A percentile compares a stretch with the other conserved stretches of the same genome.
Evolutionary conservation across 2,113 vertebrate genomes (phyloP).

Genomic region (Boulengeromyrus knoepffleri): DNA sequence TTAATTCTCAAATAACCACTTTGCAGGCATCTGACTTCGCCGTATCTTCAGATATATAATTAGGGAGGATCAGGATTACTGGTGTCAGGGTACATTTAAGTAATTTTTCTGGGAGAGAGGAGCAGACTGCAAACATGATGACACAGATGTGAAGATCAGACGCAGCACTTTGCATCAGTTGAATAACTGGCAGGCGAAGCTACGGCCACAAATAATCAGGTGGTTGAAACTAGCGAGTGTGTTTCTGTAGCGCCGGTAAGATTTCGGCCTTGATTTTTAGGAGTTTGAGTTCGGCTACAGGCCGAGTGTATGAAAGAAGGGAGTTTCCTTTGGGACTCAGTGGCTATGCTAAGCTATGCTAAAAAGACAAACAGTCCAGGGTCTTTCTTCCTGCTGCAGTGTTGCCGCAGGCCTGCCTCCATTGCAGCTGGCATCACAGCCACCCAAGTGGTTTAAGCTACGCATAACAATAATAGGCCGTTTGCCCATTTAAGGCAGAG

Average conservation of each 20-base stretch:
- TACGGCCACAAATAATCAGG: not conserved
- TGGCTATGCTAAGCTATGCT: not conserved
- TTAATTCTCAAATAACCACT: slow-evolving; percentile 12
- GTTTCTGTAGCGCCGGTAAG: not conserved
- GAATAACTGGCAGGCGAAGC: not conserved
- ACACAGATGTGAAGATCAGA: not conserved
- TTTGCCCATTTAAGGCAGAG: not conserved
- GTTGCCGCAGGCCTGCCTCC: not conserved
- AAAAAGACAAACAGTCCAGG: not conserved
- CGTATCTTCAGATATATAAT: slow-evolving; percentile 11
- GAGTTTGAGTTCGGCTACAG: not conserved
- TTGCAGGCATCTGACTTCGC: not conserved
- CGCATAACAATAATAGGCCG: not conserved
- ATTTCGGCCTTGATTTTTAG: not conserved
- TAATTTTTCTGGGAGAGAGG: not conserved
- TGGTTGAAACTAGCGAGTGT: not conserved
- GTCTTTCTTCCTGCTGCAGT: not conserved
- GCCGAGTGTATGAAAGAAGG: not conserved
- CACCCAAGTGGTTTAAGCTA: not conserved
- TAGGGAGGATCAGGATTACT: slow-evolving; percentile 13
- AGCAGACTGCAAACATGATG: not conserved
- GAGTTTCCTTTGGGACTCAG: not conserved
- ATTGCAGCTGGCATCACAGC: not conserved
- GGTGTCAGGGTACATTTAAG: slow-evolving; percentile 8
- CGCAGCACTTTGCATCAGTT: not conserved